Evolutionary conservation across 2,888 invertebrate genomes (phyloP).

Genomic region (Drosophila quasianomalipes): DNA sequence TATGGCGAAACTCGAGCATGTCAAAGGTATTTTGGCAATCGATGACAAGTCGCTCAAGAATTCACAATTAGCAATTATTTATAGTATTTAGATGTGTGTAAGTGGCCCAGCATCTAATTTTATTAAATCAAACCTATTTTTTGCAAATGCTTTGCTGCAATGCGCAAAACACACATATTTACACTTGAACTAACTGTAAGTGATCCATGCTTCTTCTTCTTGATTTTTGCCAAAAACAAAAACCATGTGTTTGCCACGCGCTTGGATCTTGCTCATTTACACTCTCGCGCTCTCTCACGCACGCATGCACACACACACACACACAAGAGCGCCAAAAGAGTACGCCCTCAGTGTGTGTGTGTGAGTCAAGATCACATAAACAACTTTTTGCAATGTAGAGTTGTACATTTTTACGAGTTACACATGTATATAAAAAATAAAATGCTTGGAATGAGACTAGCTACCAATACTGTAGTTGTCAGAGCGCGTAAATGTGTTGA

Average conservation of each 20-base stretch:
- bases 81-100: not conserved
- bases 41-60: not conserved
- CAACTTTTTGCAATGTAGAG: constrained; percentile 40
- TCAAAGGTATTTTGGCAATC: not conserved
- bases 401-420: constrained; percentile 52
- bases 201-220: constrained; percentile 49
- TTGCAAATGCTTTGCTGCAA: constrained; percentile 2
- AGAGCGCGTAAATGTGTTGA: constrained; percentile 43
- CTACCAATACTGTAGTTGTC: constrained; percentile 36
- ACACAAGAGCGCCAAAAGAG: constrained; percentile 25
- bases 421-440: constrained; percentile 39
- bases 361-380: constrained; percentile 43
- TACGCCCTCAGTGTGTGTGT: constrained; percentile 4
- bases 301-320: not conserved
- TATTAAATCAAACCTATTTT: not conserved
- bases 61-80: not conserved
- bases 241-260: constrained; percentile 79
- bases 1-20: not conserved
- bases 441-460: constrained; percentile 30
- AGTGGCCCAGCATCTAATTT: not conserved
- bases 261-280: constrained; percentile 43
- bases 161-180: constrained; percentile 27
- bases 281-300: constrained; percentile 12
- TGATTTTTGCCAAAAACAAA: constrained; percentile 75
- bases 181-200: constrained; percentile 51